Base-by-base conservation (phyloP, 2,797 vertebrate genomes). In the Sphenodon punctatus region DNA sequence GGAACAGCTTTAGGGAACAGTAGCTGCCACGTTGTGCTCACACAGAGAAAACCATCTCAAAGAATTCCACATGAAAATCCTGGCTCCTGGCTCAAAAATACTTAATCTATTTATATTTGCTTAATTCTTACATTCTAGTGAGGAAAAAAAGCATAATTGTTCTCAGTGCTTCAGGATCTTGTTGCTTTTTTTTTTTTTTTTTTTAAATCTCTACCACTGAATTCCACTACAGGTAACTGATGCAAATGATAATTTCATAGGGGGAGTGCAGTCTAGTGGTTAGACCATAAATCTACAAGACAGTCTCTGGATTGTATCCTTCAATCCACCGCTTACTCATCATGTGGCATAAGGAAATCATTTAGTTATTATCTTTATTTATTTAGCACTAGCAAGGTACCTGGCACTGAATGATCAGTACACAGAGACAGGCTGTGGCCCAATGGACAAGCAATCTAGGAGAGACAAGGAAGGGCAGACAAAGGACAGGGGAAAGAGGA, bases 211-310 rank as follows among this genome's bases (percentile, higher is more conserved):
- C 36, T 16, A 45, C 16, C 23, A 13, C 19, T 69, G 16, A 14
- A 10, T 42, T 7, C 5, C 11, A 32, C 38, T 78, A 39, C 65
- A 20, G 27, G 59, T 48, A 16, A 25, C 59, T 19, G 39, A 61
- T 23, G 39, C 27, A 46, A 60, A 60, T 8, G 46, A 42, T 11
- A 10, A 10, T 7, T 46, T n/a, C 30, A 34, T 38, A 38, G 16
- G n/a, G n/a, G 25, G 17, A 7, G 8, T n/a, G n/a, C n/a, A n/a
- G n/a, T 15, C 30, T 25, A 70, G 3, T 0, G 0, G 13, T 23
- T n/a, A 64, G 53, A 45, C 20, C 9, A 58, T 42, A 51, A 55
- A 16, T 34, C 59, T 9, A 8, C 67, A 27, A 72, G 60, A 0
- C 11, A 4, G 22, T 12, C 16, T 64, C 58, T 27, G 16, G 58